Conservation (phyloP, 2,113 vertebrate genomes). For the Chaenocephalus aceratus region DNA sequence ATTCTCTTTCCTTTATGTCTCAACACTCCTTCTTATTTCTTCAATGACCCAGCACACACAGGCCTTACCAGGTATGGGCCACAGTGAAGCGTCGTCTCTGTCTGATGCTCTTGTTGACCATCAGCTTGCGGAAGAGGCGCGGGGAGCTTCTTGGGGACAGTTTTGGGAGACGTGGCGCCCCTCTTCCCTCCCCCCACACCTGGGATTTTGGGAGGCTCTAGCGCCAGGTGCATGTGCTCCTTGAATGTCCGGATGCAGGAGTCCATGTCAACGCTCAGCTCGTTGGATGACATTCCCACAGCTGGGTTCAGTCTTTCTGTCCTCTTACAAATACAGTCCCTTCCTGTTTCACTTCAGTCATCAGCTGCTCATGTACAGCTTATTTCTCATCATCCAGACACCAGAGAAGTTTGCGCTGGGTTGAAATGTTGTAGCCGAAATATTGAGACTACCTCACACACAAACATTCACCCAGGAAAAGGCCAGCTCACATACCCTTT, state of each 20-base stretch:
- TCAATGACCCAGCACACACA: background rate
- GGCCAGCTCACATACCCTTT: constrained; percentile 51
- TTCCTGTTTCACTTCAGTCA: constrained; percentile 32
- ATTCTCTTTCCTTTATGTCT: background rate
- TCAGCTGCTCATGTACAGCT: constrained; percentile 38
- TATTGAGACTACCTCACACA: constrained; percentile 18
- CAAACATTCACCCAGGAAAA: constrained; percentile 30
- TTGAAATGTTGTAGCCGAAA: constrained; percentile 21
- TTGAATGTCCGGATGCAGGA: constrained; percentile 96
- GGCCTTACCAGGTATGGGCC: constrained; percentile 96
- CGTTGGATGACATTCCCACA: constrained; percentile 90
- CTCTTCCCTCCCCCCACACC: constrained; percentile 87
- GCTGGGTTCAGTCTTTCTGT: constrained; percentile 7
- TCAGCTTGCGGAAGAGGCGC: constrained; percentile 96
- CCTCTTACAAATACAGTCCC: constrained; percentile 32
- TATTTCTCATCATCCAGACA: constrained; percentile 20
- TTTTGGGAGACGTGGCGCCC: constrained; percentile 93
- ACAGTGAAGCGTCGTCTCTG: constrained; percentile 97
- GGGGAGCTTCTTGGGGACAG: constrained; percentile 97
- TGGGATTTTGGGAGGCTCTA: constrained; percentile 91
- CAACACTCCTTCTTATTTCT: background rate
- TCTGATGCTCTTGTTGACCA: constrained; percentile 98
- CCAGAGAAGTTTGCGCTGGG: constrained; percentile 26
- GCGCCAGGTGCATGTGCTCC: constrained; percentile 98
- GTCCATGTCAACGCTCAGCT: constrained; percentile 89